Base-by-base conservation (phyloP, 1,140 invertebrate species). In the Formica selysi region DNA sequence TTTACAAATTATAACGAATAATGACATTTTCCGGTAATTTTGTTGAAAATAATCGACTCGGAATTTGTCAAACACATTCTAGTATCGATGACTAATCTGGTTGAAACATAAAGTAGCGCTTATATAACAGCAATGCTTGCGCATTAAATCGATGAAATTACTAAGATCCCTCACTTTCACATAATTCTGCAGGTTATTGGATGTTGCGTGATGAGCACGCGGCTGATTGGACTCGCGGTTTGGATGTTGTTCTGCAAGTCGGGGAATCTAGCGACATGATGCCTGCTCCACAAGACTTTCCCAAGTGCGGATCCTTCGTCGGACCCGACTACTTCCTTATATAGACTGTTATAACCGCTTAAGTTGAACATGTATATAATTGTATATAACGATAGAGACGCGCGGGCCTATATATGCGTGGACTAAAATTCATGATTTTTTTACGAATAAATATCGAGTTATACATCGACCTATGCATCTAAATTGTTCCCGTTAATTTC, bases 131-230 rank as follows among this genome's bases (percentile, higher is more conserved):
- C 5, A 19, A n/a, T 3, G 3, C 3, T 70, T 22, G 16, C 29
- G 61, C 4, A 68, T 59, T 48, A 71, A 57, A 19, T 74, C 76
- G 57, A 73, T 85, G 41, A 51, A 26, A 76, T 44, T 48, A 62
- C 2, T 44, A n/a, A 44, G 44, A 51, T 19, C 0, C 16, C 6
- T 41, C 44, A 54, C 61, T 64, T 84, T 76, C 36, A 26, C 6
- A 41, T 76, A 26, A 36, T 1, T 74, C 81, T 62, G 4, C 19
- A 96, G 97, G 97, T 13, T 97, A 96, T 88, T 97, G 97, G 97
- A 96, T 97, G 93, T 94, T 97, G 85, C 96, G 97, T 80, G 97
- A 97, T 90, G 96, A 97, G 91, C 95, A 96, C 65, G 94, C 96
- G 1, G 88, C 92, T 0, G 95, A 96, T 71, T 95, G 96, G 90